phyloP scores from a whole-genome alignment of 2,888 invertebrate species.

The Hemaris fuciformis region DNA sequence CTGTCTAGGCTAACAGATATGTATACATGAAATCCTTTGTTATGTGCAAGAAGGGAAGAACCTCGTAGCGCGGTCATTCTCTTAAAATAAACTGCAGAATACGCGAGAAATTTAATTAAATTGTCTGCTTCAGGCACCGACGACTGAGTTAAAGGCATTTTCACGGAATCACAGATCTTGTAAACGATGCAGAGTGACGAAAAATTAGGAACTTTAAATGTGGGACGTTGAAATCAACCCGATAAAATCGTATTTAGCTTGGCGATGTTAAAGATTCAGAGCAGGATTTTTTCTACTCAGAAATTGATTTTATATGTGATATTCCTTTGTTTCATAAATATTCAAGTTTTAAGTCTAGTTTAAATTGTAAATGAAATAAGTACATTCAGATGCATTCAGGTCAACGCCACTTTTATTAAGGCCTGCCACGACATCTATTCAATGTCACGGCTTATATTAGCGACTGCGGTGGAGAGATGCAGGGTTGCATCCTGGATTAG shows the following conservation, averaged over 20 bases:
- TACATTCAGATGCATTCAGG: no score
- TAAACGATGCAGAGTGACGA: background rate
- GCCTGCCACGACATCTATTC: no score
- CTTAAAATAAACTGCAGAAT: conserved; percentile 1
- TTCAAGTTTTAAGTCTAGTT: no score
- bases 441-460: no score
- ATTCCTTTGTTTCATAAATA: no score
- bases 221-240: background rate
- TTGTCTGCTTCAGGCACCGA: background rate
- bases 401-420: no score
- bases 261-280: background rate
- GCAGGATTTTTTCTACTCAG: no score
- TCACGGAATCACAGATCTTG: background rate
- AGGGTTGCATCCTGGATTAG: no score
- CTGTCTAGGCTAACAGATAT: no score
- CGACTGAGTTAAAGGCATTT: background rate
- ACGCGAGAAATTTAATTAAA: conserved; percentile 8
- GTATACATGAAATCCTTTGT: background rate
- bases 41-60: background rate
- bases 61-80: background rate
- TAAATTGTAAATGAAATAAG: no score
- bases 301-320: no score
- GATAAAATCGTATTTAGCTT: background rate
- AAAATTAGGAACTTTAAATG: background rate
- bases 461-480: no score